These are phyloP conservation scores for Chiloscyllium punctatum DNA, from an alignment of 2,797 vertebrate species.

Conservation along the genomic window DNA sequence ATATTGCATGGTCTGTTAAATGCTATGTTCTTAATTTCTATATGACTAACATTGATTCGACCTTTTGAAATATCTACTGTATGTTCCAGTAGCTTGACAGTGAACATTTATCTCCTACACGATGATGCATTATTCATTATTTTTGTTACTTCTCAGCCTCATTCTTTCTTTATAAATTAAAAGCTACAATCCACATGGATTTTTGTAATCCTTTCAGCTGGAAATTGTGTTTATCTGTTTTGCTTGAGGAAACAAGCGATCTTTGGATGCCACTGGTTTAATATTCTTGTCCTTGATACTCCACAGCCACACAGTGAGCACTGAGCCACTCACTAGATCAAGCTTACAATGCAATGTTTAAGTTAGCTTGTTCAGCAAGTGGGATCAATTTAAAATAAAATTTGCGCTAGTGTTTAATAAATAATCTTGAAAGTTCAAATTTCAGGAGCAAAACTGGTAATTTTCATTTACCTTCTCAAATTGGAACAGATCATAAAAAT, in stretches of 20 bases:
- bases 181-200: conserved; percentile 1
- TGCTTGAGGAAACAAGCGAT: conserved; percentile 37
- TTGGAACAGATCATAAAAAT: neutral
- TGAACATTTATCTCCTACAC: conserved; percentile 39
- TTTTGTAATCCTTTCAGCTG: conserved; percentile 30
- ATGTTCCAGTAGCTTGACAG: conserved; percentile 36
- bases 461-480: neutral
- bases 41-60: conserved; percentile 39
- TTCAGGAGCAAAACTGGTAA: neutral
- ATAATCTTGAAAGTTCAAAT: neutral
- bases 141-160: conserved; percentile 33
- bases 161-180: conserved; percentile 38
- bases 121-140: conserved; percentile 37
- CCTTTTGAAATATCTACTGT: conserved; percentile 38
- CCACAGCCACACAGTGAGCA: neutral
- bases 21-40: conserved; percentile 41
- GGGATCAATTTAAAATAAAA: neutral
- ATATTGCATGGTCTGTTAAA: conserved; percentile 11
- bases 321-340: neutral
- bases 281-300: conserved; percentile 34
- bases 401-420: neutral
- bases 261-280: conserved; percentile 38
- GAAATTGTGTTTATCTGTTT: conserved; percentile 41
- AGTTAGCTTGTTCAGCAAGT: neutral
- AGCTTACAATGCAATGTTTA: neutral